A percentile compares a stretch with the other conserved stretches of the same genome.
Evolutionary conservation across 2,113 vertebrate species (phyloP).

Genomic region (Fregata magnificens): DNA sequence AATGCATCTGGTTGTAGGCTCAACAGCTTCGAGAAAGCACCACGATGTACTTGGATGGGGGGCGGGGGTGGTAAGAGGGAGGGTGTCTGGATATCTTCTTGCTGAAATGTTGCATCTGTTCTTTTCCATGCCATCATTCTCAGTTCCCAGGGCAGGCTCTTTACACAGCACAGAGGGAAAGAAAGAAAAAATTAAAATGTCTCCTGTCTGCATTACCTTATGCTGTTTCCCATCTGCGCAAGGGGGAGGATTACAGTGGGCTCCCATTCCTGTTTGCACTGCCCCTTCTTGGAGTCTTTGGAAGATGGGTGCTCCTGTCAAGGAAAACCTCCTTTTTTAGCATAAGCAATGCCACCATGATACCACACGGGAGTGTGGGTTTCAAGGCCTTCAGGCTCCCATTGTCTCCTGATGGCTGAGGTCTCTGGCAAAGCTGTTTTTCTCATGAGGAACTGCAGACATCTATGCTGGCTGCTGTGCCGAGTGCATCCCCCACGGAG

Average conservation of each 20-base stretch:
- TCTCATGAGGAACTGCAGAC: background rate
- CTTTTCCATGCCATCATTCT: background rate
- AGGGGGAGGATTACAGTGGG: background rate
- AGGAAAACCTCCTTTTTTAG: background rate
- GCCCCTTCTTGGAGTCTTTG: background rate
- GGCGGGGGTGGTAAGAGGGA: background rate
- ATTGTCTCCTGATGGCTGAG: background rate
- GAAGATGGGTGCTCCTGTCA: background rate
- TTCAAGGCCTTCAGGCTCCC: background rate
- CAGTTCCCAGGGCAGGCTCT: background rate
- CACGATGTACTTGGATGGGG: fast-evolving
- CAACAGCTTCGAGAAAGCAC: background rate
- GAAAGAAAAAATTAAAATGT: background rate
- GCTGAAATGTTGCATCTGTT: background rate
- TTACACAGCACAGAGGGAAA: background rate
- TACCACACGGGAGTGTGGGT: background rate
- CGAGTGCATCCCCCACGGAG: fast-evolving
- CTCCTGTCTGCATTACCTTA: background rate
- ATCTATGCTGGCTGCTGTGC: background rate
- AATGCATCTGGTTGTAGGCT: background rate
- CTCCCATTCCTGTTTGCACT: background rate
- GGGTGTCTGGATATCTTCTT: background rate
- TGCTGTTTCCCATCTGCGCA: background rate
- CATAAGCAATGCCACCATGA: background rate
- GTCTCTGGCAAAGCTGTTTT: background rate